Evolutionary conservation across 2,797 vertebrate species (phyloP).

Genomic region (Xenopus petersii): DNA sequence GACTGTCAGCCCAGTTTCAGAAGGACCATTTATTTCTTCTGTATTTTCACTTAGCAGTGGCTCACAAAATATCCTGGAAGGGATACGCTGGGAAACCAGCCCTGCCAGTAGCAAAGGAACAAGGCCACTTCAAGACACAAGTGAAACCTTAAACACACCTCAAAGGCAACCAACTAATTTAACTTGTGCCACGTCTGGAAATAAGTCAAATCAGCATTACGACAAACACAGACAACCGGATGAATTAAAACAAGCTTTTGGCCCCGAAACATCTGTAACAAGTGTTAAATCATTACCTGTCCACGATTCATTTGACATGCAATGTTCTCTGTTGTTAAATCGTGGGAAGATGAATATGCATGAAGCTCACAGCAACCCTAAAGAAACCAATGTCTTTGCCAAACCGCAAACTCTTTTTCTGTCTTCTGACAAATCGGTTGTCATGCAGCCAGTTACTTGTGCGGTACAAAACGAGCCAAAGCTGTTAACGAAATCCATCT

Average conservation of each 20-base stretch:
- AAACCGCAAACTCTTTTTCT: slow-evolving; percentile 34
- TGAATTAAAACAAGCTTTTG: not conserved
- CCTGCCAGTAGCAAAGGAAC: not conserved
- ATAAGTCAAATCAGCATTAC: not conserved
- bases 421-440: slow-evolving; percentile 31
- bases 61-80: slow-evolving; percentile 60
- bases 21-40: slow-evolving; percentile 88
- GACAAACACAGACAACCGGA: not conserved
- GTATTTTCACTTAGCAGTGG: slow-evolving; percentile 85
- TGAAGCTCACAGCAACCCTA: not conserved
- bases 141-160: not conserved
- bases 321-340: not conserved
- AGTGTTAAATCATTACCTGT: not conserved
- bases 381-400: slow-evolving; percentile 1
- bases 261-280: not conserved
- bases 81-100: slow-evolving; percentile 59
- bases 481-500: not conserved
- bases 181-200: not conserved
- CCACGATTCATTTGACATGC: not conserved
- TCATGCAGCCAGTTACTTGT: slow-evolving; percentile 38
- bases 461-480: slow-evolving; percentile 8
- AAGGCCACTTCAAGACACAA: not conserved
- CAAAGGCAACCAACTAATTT: not conserved
- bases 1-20: slow-evolving; percentile 52
- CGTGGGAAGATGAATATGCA: not conserved